These are phyloP conservation scores for Felis catus DNA, from an alignment of 2,113 vertebrate genomes.

Conservation along the genomic window F.catus_Fca126_mat1.0 CM031413.1:153801001-153801500, in stretches of 20 bases:
- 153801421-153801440: too few relatives aligned
- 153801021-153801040: too few relatives aligned
- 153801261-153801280: background rate
- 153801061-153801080: too few relatives aligned
- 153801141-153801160: background rate
- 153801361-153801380: background rate
- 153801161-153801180: fast-evolving
- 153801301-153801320: background rate
- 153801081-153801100: background rate
- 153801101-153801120: background rate
- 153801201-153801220: too few relatives aligned
- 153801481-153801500: background rate
- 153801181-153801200: background rate
- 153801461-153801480: background rate
- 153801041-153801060: too few relatives aligned
- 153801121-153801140: background rate
- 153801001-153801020: too few relatives aligned
- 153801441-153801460: background rate
- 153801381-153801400: background rate
- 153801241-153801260: fast-evolving
- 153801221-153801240: too few relatives aligned
- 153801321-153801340: background rate
- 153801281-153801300: background rate
- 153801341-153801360: background rate
- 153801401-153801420: background rate